Percentiles rank a stretch among this genome's conserved stretches.
Conservation (phyloP, 2,113 vertebrate species). For the Alces alces region DNA sequence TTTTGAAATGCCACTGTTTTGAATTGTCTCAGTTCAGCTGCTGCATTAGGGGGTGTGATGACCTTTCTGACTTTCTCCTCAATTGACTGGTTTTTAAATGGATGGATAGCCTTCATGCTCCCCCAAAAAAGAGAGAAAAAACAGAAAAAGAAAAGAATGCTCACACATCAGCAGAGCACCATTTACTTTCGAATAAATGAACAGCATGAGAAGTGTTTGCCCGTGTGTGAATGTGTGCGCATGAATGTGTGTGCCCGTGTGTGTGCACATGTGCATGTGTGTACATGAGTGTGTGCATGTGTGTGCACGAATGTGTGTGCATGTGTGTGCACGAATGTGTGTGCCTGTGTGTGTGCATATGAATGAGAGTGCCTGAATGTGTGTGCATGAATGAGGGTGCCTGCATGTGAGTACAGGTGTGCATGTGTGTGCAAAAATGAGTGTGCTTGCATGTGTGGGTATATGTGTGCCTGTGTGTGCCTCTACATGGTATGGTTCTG, state of each 20-base stretch:
- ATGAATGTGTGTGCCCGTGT: fast-evolving
- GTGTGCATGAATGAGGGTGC: fast-evolving
- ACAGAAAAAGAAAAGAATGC: neutral
- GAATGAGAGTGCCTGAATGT: no score
- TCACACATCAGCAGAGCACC: neutral
- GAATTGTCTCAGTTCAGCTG: no score
- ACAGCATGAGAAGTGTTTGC: fast-evolving
- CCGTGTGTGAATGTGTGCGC: neutral
- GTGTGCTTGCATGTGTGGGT: neutral
- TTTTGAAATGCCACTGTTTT: neutral
- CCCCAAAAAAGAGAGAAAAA: neutral
- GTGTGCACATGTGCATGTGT: fast-evolving
- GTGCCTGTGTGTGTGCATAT: neutral
- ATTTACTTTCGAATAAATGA: no score
- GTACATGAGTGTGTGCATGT: fast-evolving
- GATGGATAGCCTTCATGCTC: neutral
- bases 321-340: fast-evolving
- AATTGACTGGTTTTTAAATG: neutral
- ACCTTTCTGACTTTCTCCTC: neutral
- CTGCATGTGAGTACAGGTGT: no score
- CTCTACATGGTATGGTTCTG: fast-evolving
- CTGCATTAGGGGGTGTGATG: fast-evolving
- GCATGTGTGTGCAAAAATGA: neutral
- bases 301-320: neutral
- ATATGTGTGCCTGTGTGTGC: neutral